A percentile compares a stretch with the other conserved stretches of the same genome.
These are phyloP conservation scores for Turdus rufiventris DNA, from an alignment of 2,113 vertebrate genomes.

Conservation along the genomic window DNA sequence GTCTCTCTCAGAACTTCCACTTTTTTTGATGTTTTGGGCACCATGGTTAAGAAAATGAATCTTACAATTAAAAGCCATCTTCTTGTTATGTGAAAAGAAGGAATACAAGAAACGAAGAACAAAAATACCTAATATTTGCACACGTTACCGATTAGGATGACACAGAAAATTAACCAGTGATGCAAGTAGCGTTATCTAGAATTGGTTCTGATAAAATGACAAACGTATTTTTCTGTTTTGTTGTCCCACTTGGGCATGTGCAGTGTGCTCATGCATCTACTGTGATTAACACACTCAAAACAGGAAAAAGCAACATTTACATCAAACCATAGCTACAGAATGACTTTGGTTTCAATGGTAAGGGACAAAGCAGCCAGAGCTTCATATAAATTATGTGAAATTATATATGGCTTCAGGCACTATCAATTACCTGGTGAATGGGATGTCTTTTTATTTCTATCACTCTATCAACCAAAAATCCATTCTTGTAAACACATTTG, in stretches of 20 bases:
- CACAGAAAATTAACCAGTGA: neutral
- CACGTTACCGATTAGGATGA: neutral
- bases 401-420: neutral
- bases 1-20: neutral
- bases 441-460: neutral
- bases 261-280: neutral
- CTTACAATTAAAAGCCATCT: neutral
- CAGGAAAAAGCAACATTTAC: neutral
- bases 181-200: neutral
- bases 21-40: neutral
- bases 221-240: neutral
- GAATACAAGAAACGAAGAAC: neutral
- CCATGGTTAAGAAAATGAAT: neutral
- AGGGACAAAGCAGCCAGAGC: neutral
- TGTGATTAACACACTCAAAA: neutral
- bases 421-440: neutral
- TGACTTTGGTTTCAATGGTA: neutral
- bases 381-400: neutral
- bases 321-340: neutral
- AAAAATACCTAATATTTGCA: neutral
- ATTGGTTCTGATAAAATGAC: neutral
- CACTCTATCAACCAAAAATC: neutral
- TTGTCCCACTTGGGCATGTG: neutral
- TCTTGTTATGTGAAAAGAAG: neutral
- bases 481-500: neutral